These are phyloP conservation scores for Melanotaenia parkinsoni DNA, from an alignment of 2,797 vertebrate species.

Conservation along the genomic window DNA sequence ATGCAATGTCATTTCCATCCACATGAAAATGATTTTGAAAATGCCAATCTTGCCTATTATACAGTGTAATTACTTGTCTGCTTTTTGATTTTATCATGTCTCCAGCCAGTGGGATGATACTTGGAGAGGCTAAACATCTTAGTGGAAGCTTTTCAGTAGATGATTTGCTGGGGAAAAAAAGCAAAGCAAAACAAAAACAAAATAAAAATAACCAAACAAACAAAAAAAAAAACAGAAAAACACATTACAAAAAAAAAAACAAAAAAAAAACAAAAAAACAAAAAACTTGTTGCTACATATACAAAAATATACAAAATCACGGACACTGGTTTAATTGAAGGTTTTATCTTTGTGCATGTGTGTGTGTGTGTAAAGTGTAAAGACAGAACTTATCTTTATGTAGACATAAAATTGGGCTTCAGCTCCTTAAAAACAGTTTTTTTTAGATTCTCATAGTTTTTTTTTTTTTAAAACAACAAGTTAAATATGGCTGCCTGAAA, in stretches of 20 bases:
- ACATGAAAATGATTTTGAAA: slow-evolving; percentile 89
- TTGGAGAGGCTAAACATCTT: slow-evolving; percentile 81
- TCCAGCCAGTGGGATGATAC: slow-evolving; percentile 80
- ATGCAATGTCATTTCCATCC: slow-evolving; percentile 88
- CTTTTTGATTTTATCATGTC: slow-evolving; percentile 84
- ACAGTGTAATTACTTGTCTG: slow-evolving; percentile 86
- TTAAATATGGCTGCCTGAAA: slow-evolving; percentile 65
- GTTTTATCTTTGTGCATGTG: slow-evolving; percentile 25
- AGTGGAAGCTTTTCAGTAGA: slow-evolving; percentile 68
- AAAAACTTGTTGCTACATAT: slow-evolving; percentile 35
- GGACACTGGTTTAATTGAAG: slow-evolving; percentile 31
- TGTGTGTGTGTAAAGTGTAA: neutral
- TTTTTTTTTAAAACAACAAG: slow-evolving; percentile 13
- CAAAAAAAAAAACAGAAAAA: slow-evolving; percentile 37
- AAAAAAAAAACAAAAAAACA: slow-evolving; percentile 34
- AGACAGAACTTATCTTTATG: slow-evolving; percentile 32
- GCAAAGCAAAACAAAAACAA: slow-evolving; percentile 42
- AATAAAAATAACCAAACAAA: slow-evolving; percentile 13
- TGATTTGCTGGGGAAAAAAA: slow-evolving; percentile 57
- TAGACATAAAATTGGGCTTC: slow-evolving; percentile 31
- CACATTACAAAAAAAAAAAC: slow-evolving; percentile 57
- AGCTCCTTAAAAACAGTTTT: slow-evolving; percentile 12
- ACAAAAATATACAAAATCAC: slow-evolving; percentile 31
- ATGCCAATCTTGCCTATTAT: slow-evolving; percentile 89
- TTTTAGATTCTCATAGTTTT: slow-evolving; percentile 21